Evolutionary conservation across 1,140 invertebrate genomes (phyloP).

Genomic region (Sitobion miscanthi): DNA sequence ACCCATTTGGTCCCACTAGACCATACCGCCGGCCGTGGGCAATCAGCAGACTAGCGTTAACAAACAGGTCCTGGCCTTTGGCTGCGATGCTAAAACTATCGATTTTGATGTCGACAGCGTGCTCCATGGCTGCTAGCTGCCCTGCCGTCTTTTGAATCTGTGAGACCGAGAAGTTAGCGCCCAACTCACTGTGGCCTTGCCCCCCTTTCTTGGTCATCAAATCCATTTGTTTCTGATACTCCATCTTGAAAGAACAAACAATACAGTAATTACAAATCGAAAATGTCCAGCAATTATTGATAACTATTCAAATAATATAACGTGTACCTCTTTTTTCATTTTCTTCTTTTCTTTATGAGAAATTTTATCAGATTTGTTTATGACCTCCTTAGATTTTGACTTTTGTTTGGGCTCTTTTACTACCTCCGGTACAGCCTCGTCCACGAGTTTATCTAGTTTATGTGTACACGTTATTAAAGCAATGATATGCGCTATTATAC

Average conservation of each 20-base stretch:
- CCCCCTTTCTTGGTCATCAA: conserved; percentile 86
- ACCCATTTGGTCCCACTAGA: conserved; percentile 27
- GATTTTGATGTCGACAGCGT: conserved; percentile 95
- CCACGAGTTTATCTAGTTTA: neutral
- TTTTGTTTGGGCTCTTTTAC: neutral
- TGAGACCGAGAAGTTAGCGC: conserved; percentile 95
- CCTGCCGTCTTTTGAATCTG: conserved; percentile 87
- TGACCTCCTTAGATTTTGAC: neutral
- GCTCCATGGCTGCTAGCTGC: conserved; percentile 84
- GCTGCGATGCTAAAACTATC: conserved; percentile 98
- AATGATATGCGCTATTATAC: neutral
- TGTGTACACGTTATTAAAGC: neutral
- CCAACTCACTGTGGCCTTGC: conserved; percentile 84
- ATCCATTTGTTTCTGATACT: conserved; percentile 92
- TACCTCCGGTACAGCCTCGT: neutral
- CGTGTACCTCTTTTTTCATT: conserved; percentile 52
- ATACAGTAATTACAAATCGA: neutral
- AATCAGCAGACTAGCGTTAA: conserved; percentile 94
- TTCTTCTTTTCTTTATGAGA: conserved; percentile 58
- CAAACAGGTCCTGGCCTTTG: conserved; percentile 96
- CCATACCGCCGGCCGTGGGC: conserved; percentile 80
- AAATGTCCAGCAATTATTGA: neutral
- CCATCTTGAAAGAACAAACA: conserved; percentile 65
- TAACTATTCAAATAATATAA: neutral
- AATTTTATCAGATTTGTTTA: conserved; percentile 44